phyloP scores from a whole-genome alignment of 1,140 invertebrate genomes.

The Sarcophaga bullata region DNA sequence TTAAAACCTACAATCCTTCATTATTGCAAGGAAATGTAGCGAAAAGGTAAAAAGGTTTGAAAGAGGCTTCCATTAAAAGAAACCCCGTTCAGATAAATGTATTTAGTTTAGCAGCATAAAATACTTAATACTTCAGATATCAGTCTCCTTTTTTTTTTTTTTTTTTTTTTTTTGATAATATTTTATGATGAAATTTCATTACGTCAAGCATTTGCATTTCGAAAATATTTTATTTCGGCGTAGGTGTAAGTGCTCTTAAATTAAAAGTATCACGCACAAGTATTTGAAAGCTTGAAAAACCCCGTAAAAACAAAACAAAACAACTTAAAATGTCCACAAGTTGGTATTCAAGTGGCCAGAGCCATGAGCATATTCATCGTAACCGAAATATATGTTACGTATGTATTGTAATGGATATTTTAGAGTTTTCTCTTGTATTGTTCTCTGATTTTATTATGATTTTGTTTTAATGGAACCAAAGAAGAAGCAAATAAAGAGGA shows the following conservation, averaged over 20 bases:
- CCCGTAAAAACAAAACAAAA: background rate
- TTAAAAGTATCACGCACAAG: slow-evolving; percentile 18
- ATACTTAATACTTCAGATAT: too few relatives aligned
- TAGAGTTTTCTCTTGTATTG: background rate
- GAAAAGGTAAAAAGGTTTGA: too few relatives aligned
- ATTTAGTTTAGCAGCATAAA: too few relatives aligned
- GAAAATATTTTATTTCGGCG: background rate
- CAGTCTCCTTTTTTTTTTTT: too few relatives aligned
- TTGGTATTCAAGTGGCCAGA: background rate
- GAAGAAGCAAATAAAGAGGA: background rate
- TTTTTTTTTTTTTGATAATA: too few relatives aligned
- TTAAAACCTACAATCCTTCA: too few relatives aligned
- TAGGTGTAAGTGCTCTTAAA: slow-evolving; percentile 21
- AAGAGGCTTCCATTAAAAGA: too few relatives aligned
- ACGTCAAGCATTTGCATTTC: too few relatives aligned
- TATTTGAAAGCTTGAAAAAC: slow-evolving; percentile 10
- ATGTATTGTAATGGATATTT: slow-evolving; percentile 19
- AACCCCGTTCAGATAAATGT: too few relatives aligned
- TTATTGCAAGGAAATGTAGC: too few relatives aligned
- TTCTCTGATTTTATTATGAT: background rate
- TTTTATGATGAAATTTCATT: too few relatives aligned
- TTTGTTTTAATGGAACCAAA: background rate
- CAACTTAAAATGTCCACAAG: slow-evolving; percentile 13
- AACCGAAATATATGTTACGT: background rate
- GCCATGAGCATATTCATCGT: background rate